Evolutionary conservation across 2,888 invertebrate species (phyloP).

Genomic region (Pyrrhosoma nymphula): DNA sequence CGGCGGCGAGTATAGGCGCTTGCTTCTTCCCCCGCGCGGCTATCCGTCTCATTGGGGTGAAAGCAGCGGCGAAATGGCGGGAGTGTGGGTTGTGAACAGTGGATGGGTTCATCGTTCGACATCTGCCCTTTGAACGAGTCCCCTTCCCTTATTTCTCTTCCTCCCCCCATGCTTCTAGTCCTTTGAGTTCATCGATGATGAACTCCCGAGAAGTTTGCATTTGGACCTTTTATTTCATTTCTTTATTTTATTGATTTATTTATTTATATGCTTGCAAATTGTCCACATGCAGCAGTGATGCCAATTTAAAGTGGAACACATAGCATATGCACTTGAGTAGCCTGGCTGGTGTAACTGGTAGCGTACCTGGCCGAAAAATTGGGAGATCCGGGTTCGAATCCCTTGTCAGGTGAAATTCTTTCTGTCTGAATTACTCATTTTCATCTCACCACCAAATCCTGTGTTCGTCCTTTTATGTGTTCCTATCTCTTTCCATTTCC

Average conservation of each 20-base stretch:
- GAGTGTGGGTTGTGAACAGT: background rate
- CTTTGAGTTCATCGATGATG: background rate
- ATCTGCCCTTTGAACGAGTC: conserved; percentile 55
- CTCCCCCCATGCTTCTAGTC: background rate
- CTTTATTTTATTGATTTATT: background rate
- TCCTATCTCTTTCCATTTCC: no score
- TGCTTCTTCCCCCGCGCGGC: conserved; percentile 54
- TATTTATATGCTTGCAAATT: background rate
- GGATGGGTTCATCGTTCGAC: conserved; percentile 64
- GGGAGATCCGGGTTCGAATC: no score
- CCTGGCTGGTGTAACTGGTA: no score
- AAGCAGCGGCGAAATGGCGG: conserved; percentile 24
- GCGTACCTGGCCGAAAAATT: no score
- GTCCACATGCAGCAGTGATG: no score
- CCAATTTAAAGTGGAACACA: no score
- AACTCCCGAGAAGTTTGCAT: background rate
- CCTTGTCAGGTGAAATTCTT: no score
- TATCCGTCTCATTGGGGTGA: conserved; percentile 66
- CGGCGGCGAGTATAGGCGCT: conserved; percentile 24
- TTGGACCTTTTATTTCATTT: background rate
- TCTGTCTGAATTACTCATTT: no score
- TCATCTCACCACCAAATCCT: no score
- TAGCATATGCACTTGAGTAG: no score
- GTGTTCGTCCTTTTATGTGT: no score
- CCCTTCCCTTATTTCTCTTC: conserved; percentile 9